These are phyloP conservation scores for Mizuhopecten yessoensis DNA, from an alignment of 1,140 invertebrate species.

Conservation along the genomic window DNA sequence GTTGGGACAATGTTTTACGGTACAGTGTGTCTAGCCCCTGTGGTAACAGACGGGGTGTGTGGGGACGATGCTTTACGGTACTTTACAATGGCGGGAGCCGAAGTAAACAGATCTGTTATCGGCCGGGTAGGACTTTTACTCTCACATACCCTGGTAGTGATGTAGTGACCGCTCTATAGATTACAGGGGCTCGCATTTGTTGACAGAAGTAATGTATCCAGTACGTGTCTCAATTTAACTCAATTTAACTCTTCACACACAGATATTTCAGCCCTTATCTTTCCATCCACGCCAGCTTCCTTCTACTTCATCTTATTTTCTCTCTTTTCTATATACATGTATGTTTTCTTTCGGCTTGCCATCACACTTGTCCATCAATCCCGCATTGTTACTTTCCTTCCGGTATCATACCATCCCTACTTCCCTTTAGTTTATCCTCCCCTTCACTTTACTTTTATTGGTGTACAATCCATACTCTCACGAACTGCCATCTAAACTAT, in stretches of 20 bases:
- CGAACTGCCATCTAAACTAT: no score
- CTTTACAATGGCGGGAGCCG: no score
- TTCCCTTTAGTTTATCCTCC: no score
- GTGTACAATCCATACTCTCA: no score
- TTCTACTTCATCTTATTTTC: no score
- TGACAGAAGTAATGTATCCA: constrained; percentile 34
- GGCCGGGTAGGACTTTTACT: not conserved
- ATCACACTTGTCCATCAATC: no score
- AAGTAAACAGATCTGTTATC: not conserved
- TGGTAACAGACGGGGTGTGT: not conserved
- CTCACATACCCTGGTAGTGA: constrained; percentile 11
- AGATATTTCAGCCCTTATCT: not conserved
- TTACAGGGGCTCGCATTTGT: constrained; percentile 23
- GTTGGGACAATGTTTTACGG: not conserved
- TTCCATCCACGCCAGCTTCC: no score
- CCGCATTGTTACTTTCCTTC: no score
- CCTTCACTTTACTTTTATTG: no score
- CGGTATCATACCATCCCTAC: no score
- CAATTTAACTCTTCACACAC: not conserved
- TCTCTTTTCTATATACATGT: no score
- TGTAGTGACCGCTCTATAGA: not conserved
- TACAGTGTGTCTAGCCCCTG: not conserved
- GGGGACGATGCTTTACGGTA: not conserved
- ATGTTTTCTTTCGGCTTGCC: no score
- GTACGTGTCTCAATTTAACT: not conserved